These are phyloP conservation scores for Camponotus pennsylvanicus DNA, from an alignment of 1,140 invertebrate genomes.

Conservation along the genomic window DNA sequence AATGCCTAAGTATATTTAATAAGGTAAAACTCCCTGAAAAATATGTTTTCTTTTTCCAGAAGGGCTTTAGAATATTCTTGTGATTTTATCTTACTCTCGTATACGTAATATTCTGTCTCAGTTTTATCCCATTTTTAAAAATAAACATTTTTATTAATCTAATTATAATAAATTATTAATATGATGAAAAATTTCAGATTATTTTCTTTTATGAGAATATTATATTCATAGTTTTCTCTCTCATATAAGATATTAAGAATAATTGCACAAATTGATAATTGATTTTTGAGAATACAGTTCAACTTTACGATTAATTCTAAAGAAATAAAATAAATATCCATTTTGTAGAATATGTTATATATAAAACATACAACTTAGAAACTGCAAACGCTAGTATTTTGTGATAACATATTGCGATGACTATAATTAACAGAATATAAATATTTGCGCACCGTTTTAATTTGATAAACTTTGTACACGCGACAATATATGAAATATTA, in stretches of 20 bases:
- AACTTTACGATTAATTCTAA: background rate
- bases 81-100: background rate
- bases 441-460: constrained; percentile 4
- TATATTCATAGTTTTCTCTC: no score
- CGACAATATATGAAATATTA: background rate
- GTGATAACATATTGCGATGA: background rate
- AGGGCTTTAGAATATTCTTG: background rate
- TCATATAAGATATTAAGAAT: background rate
- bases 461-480: constrained; percentile 3
- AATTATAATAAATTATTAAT: background rate
- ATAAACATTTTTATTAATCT: background rate
- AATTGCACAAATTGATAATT: background rate
- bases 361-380: background rate
- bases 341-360: background rate
- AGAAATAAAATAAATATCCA: background rate
- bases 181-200: background rate
- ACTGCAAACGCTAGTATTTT: background rate
- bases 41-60: background rate
- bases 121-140: background rate
- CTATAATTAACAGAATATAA: constrained; percentile 28
- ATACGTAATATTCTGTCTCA: background rate
- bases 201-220: no score
- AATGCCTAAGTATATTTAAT: background rate
- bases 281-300: background rate
- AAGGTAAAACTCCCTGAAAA: background rate